Conservation (phyloP, 2,113 vertebrate species). For the Tragulus kanchil region DNA sequence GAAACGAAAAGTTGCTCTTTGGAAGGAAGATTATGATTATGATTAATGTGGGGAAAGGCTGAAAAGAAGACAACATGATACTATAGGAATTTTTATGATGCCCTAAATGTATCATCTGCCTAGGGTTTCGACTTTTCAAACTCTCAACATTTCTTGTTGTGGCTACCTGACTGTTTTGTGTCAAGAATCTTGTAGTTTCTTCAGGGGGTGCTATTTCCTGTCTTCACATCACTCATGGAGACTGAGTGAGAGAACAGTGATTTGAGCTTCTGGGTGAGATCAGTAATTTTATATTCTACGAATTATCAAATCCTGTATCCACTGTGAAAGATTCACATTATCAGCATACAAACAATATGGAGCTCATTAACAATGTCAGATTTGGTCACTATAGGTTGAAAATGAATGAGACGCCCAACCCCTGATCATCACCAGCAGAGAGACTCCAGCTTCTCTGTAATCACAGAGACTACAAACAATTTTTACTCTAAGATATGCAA, state of each 20-base stretch:
- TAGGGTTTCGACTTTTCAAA: conserved; percentile 70
- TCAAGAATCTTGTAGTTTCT: conserved; percentile 64
- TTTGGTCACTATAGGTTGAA: background rate
- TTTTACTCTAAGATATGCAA: conserved; percentile 34
- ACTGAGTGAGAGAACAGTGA: conserved; percentile 62
- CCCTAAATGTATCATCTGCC: conserved; percentile 62
- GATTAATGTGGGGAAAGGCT: background rate
- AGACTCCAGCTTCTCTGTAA: background rate
- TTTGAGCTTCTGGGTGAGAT: conserved; percentile 74
- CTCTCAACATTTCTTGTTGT: conserved; percentile 72
- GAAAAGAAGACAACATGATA: background rate
- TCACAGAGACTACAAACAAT: background rate
- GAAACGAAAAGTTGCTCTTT: background rate
- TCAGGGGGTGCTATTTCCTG: conserved; percentile 70
- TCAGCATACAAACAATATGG: conserved; percentile 40
- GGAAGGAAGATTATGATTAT: background rate
- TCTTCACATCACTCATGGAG: conserved; percentile 76
- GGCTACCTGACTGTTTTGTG: conserved; percentile 68
- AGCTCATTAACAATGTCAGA: conserved; percentile 47
- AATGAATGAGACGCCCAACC: background rate
- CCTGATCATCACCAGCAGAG: background rate
- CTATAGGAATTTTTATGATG: background rate
- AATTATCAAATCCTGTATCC: conserved; percentile 59
- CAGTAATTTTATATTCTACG: conserved; percentile 70
- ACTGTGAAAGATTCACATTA: conserved; percentile 5